These are phyloP conservation scores for Lontra canadensis DNA, from an alignment of 2,113 vertebrate genomes.

Conservation along the genomic window DNA sequence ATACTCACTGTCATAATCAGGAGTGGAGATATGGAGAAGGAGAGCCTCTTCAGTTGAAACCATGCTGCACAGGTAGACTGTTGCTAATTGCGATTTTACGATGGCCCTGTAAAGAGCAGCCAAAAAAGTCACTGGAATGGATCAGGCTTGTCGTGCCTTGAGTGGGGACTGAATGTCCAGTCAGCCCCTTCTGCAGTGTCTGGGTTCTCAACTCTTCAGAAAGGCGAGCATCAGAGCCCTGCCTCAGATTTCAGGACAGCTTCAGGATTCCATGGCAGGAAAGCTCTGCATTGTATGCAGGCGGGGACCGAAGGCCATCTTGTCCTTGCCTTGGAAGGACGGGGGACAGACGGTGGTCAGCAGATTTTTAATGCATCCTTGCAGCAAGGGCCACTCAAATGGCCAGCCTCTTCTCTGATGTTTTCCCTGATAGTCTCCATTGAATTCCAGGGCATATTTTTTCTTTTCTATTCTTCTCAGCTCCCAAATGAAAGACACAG, in stretches of 20 bases:
- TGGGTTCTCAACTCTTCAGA: not conserved
- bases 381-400: not conserved
- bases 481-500: not conserved
- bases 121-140: not conserved
- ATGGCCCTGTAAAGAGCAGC: not conserved
- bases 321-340: fast-evolving
- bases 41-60: not conserved
- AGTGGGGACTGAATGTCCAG: not conserved
- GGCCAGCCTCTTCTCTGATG: not conserved
- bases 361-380: no score
- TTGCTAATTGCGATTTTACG: not conserved
- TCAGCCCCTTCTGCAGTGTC: not conserved
- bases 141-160: fast-evolving
- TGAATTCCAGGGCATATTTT: not conserved
- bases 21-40: not conserved
- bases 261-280: not conserved
- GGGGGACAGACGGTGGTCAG: not conserved
- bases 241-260: not conserved
- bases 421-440: not conserved
- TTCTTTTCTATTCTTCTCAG: not conserved
- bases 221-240: not conserved
- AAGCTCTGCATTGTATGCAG: no score
- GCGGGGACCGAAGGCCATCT: not conserved
- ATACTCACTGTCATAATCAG: fast-evolving
- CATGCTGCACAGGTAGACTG: conserved; percentile 13